phyloP scores from a whole-genome alignment of 2,888 invertebrate genomes.

The Synergus gifuensis region DNA sequence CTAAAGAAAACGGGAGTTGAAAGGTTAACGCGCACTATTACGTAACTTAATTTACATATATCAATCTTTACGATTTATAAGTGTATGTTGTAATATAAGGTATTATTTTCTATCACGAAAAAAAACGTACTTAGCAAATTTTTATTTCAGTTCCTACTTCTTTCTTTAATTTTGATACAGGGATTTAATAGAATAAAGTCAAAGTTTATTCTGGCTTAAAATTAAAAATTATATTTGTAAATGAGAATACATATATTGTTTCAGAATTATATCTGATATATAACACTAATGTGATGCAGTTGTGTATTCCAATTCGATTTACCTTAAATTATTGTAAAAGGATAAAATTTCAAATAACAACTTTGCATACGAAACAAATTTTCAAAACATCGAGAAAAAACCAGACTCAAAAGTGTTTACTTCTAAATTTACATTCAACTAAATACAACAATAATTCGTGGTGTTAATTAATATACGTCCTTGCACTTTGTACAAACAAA shows the following conservation, averaged over 20 bases:
- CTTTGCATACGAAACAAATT: not conserved
- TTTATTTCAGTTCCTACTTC: not conserved
- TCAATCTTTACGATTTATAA: not conserved
- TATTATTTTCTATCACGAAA: not conserved
- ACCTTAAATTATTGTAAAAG: not conserved
- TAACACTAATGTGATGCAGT: not conserved
- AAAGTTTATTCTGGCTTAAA: slow-evolving; percentile 48
- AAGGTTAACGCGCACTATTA: not conserved
- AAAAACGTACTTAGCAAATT: not conserved
- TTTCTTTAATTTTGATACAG: not conserved
- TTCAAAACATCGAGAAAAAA: not conserved
- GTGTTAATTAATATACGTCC: not conserved
- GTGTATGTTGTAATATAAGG: not conserved
- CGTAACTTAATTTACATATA: not conserved
- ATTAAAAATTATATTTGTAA: slow-evolving; percentile 68
- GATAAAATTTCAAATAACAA: not conserved
- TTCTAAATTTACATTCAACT: not conserved
- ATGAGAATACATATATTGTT: slow-evolving; percentile 61
- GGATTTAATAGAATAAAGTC: not conserved
- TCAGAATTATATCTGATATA: slow-evolving; percentile 33
- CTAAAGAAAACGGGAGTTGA: not conserved
- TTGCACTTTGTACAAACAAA: not conserved
- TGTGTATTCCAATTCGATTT: not conserved
- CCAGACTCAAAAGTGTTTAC: not conserved
- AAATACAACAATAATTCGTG: not conserved